These are phyloP conservation scores for Cynocephalus volans DNA, from an alignment of 2,113 vertebrate species.

Conservation along the genomic window DNA sequence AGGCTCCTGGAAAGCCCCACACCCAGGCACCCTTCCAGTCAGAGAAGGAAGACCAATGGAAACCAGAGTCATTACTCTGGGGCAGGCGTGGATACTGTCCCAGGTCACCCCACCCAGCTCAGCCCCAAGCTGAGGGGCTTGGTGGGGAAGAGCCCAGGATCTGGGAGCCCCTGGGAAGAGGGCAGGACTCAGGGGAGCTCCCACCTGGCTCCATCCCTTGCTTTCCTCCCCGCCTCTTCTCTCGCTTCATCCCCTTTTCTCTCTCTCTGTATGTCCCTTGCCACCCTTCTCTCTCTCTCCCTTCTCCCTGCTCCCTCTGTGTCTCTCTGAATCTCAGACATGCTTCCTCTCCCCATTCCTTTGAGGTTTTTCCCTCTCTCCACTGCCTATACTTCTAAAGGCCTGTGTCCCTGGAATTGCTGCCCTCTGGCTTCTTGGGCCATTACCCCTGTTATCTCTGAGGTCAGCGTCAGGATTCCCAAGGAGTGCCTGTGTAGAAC, in stretches of 20 bases:
- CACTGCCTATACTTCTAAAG: no score
- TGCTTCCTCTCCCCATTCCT: background rate
- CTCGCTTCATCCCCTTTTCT: background rate
- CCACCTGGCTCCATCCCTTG: background rate
- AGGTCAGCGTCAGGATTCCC: background rate
- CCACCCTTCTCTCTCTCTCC: background rate
- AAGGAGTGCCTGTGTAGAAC: background rate
- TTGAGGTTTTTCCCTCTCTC: background rate
- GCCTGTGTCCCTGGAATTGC: background rate
- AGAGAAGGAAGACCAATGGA: conserved; percentile 57
- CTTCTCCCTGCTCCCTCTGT: background rate
- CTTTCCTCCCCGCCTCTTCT: background rate
- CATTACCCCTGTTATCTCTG: background rate
- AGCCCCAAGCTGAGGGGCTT: conserved; percentile 57
- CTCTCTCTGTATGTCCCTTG: background rate
- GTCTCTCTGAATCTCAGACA: no score
- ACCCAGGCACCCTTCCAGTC: conserved; percentile 40
- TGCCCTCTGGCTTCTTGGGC: background rate
- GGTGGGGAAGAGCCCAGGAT: conserved; percentile 22
- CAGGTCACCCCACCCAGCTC: conserved; percentile 72
- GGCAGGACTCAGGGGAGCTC: fast-evolving
- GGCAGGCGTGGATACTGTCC: conserved; percentile 83
- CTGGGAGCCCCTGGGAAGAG: background rate
- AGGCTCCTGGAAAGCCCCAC: background rate
- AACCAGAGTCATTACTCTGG: conserved; percentile 77